phyloP scores from a whole-genome alignment of 2,113 vertebrate species.

The Mus musculus region DNA sequence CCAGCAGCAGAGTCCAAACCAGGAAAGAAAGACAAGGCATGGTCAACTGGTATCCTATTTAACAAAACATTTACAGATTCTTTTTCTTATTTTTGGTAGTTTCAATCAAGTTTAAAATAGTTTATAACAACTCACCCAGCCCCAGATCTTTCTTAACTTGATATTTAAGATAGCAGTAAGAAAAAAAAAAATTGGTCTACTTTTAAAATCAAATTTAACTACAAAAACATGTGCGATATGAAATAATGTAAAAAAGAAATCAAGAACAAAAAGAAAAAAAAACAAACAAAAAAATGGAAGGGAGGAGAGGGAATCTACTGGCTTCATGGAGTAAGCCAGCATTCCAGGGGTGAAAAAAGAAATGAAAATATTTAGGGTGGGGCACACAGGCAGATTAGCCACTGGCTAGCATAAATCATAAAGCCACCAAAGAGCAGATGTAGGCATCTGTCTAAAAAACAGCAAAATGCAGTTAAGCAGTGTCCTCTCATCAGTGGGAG shows the following conservation, averaged over 20 bases:
- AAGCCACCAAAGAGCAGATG: conserved; percentile 34
- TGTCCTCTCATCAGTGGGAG: not conserved
- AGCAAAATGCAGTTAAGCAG: conserved; percentile 10
- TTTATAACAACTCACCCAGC: not conserved
- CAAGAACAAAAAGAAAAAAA: not conserved
- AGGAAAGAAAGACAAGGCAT: conserved; percentile 2
- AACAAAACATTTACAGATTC: conserved; percentile 7
- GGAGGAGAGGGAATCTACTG: not conserved
- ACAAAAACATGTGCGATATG: conserved; percentile 10
- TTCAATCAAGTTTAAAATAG: conserved; percentile 34
- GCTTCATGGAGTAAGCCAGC: not conserved
- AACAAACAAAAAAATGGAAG: too few species aligned
- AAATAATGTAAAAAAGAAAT: conserved; percentile 34
- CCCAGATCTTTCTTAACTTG: conserved; percentile 32
- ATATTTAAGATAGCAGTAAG: conserved; percentile 40
- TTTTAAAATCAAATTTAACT: conserved; percentile 56
- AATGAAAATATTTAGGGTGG: not conserved
- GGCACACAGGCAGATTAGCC: not conserved
- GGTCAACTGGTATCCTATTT: not conserved
- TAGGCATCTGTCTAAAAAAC: conserved; percentile 36
- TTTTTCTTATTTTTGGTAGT: not conserved
- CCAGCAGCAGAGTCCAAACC: conserved; percentile 4
- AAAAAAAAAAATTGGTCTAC: not conserved
- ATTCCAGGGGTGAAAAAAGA: not conserved
- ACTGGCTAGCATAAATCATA: conserved; percentile 2